Base-by-base conservation (phyloP, 2,113 vertebrate species). In the Rhea pennata region DNA sequence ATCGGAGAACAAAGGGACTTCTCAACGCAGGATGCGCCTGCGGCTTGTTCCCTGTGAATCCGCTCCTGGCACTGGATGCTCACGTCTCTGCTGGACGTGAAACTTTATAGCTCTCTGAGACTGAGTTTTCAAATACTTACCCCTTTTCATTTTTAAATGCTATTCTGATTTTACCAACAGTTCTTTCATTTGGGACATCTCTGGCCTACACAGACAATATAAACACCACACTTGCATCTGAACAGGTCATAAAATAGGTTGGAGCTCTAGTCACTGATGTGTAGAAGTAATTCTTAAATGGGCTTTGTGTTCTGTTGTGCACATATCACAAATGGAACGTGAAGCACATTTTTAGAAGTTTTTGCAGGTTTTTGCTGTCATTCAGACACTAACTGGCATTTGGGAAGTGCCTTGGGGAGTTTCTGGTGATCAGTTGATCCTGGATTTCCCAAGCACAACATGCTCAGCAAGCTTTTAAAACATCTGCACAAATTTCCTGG, bases 401-500 rank as follows among this genome's bases (percentile, higher is more conserved):
- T 88, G 66, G 59, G 76, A 90, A 81, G 80, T 74, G 86, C 86
- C 90, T 86, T 94, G 61, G 88, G 83, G 96, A 81, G 73, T 88
- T 90, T 50, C 76, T 93, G 53, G 40, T 77, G 46, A 87, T 93
- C 39, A 16, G 0, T 3, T 24, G 24, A 59, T 88, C 26, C 58
- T 0, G 0, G 54, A 73, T 88, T 90, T 83, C 76, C 86, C 76
- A 70, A 90, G 64, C 69, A 64, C 42, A 24, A 74, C 29, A 24
- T 92, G 91, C 61, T 96, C 42, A 14, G 33, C 0, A 20, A 94
- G 83, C 69, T 91, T 86, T 59, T 87, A 62, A 87, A 96, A 88
- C 92, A 90, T 76, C 94, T 95, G 76, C 84, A 83, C 54, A 64
- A 7, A 84, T 95, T 93, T 97, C 80, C 72, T 88, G 86, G 65